phyloP scores from a whole-genome alignment of 2,888 invertebrate genomes.

The Baronia brevicornis region DNA sequence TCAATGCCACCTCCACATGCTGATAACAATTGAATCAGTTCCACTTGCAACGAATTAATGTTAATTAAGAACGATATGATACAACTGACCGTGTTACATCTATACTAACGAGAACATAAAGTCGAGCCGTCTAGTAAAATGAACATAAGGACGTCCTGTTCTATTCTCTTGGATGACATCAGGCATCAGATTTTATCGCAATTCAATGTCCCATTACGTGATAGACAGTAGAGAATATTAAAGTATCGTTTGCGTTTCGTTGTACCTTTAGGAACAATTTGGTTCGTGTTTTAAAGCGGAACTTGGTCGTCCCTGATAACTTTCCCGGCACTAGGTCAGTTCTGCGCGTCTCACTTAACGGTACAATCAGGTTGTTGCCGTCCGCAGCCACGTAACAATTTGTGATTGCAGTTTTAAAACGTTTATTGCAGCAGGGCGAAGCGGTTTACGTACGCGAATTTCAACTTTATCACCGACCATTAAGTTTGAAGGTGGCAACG shows the following conservation, averaged over 20 bases:
- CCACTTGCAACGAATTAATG: constrained; percentile 71
- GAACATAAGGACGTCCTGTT: constrained; percentile 41
- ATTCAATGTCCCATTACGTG: constrained; percentile 27
- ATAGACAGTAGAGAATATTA: constrained; percentile 14
- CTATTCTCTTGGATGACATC: constrained; percentile 38
- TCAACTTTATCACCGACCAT: constrained; percentile 32
- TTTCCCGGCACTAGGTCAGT: constrained; percentile 74
- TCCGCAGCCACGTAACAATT: constrained; percentile 60
- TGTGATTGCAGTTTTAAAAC: constrained; percentile 68
- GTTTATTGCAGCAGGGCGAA: constrained; percentile 42
- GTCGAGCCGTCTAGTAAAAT: constrained; percentile 33
- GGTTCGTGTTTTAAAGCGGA: constrained; percentile 47
- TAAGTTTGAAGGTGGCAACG: constrained; percentile 24
- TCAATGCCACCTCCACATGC: constrained; percentile 62
- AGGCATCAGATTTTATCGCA: constrained; percentile 38
- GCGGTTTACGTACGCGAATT: constrained; percentile 27
- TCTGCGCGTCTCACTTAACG: constrained; percentile 69
- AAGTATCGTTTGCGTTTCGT: constrained; percentile 20
- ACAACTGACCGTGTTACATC: constrained; percentile 34
- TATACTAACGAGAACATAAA: constrained; percentile 28
- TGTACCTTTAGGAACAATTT: constrained; percentile 33
- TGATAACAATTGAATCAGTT: constrained; percentile 73
- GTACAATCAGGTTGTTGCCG: constrained; percentile 71
- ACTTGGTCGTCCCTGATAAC: constrained; percentile 63
- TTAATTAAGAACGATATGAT: constrained; percentile 59